These are phyloP conservation scores for Xyrauchen texanus DNA, from an alignment of 2,113 vertebrate genomes.

Conservation along the genomic window DNA sequence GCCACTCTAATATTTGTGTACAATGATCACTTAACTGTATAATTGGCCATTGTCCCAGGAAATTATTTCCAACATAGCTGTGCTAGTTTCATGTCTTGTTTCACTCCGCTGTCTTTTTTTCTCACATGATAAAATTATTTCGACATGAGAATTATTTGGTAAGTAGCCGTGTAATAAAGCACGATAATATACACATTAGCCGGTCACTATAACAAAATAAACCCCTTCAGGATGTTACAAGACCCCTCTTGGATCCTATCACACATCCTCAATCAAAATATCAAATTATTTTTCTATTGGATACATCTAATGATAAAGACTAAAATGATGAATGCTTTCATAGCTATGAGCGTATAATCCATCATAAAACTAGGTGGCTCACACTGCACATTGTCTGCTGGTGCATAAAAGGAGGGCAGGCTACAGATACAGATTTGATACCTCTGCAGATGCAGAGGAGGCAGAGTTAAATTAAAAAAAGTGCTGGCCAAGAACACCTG, in stretches of 20 bases:
- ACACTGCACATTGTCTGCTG: background rate
- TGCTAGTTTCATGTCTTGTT: no score
- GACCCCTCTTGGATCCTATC: background rate
- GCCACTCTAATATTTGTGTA: no score
- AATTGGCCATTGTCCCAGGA: no score
- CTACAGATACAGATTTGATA: constrained; percentile 21
- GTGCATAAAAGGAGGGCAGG: constrained; percentile 17
- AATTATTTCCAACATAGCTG: no score
- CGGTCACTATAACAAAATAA: background rate
- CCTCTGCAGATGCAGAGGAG: constrained; percentile 36
- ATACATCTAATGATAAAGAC: background rate
- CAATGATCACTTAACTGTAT: no score
- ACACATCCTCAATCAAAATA: background rate
- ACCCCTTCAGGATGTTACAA: background rate
- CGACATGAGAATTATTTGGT: no score
- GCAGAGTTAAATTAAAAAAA: constrained; percentile 20
- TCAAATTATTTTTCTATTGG: background rate
- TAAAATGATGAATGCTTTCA: background rate
- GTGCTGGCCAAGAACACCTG: constrained; percentile 7
- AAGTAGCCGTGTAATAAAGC: no score
- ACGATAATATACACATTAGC: no score
- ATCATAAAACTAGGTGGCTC: background rate
- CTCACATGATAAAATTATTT: no score
- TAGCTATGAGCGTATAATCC: background rate
- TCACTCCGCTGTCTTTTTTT: no score